Conservation (phyloP, 2,113 vertebrate genomes). For the Reinhardtius hippoglossoides region DNA sequence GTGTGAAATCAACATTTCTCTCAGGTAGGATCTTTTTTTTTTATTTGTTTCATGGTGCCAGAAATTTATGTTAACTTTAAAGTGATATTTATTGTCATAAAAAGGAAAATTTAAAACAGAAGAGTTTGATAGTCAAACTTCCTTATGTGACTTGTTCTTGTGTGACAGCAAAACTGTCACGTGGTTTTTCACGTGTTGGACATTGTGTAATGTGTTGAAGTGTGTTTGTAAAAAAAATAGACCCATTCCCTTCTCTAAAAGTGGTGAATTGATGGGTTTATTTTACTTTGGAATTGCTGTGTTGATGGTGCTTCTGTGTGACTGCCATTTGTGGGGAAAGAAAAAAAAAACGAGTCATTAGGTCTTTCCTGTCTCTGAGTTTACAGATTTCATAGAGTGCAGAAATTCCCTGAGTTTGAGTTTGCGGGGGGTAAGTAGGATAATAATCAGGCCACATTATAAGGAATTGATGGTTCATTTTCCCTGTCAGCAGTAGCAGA, state of each 20-base stretch:
- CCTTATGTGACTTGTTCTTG: neutral
- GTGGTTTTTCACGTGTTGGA: conserved; percentile 12
- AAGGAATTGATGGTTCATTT: conserved; percentile 86
- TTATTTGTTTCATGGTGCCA: conserved; percentile 55
- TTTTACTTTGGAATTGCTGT: conserved; percentile 59
- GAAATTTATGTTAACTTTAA: conserved; percentile 17
- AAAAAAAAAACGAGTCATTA: conserved; percentile 50
- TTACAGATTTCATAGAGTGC: conserved; percentile 72
- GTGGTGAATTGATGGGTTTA: conserved; percentile 48
- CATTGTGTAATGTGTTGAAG: conserved; percentile 12
- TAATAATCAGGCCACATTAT: conserved; percentile 86
- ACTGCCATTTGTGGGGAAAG: conserved; percentile 46
- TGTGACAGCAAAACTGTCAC: neutral
- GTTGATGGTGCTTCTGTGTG: conserved; percentile 55
- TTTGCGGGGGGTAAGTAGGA: conserved; percentile 83
- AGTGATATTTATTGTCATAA: neutral
- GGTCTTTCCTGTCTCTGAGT: conserved; percentile 59
- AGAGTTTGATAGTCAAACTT: neutral
- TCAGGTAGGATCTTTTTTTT: conserved; percentile 82
- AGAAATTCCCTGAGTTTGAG: conserved; percentile 79
- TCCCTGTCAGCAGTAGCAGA: conserved; percentile 82
- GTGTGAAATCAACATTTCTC: conserved; percentile 76
- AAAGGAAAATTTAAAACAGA: neutral
- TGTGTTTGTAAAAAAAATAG: conserved; percentile 28
- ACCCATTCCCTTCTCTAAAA: conserved; percentile 16